Percentiles rank a stretch among this genome's conserved stretches.
Evolutionary conservation across 1,140 invertebrate species (phyloP).

Genomic region (Neotoxoptera formosana): DNA sequence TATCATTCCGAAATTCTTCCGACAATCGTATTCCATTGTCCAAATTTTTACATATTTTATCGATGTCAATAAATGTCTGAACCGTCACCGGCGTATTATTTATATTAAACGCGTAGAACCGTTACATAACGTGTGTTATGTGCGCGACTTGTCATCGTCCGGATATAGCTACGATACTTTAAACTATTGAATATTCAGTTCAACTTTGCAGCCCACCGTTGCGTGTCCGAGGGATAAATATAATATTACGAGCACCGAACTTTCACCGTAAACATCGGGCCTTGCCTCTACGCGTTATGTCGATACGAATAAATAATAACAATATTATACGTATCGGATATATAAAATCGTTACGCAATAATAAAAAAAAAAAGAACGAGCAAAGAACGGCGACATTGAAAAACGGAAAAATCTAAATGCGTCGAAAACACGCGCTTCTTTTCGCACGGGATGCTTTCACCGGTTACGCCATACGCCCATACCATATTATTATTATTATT

Average conservation of each 20-base stretch:
- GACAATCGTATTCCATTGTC: background rate
- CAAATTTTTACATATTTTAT: background rate
- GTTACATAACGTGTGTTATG: background rate
- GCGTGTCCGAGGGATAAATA: background rate
- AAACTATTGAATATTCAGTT: background rate
- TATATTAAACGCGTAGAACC: background rate
- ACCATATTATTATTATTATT: background rate
- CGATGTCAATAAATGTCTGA: background rate
- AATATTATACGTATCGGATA: background rate
- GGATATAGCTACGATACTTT: background rate
- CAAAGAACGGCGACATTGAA: background rate
- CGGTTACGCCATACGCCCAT: background rate
- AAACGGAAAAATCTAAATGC: background rate
- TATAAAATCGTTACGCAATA: background rate
- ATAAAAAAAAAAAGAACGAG: background rate
- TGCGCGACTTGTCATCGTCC: background rate
- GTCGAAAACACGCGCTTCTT: background rate
- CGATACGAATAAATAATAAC: constrained; percentile 16
- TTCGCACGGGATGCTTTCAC: constrained; percentile 9
- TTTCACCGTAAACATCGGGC: constrained; percentile 8
- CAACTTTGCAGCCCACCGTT: background rate
- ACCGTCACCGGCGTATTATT: background rate
- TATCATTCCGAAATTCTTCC: background rate
- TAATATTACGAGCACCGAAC: background rate
- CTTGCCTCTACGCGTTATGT: background rate